A percentile compares a stretch with the other conserved stretches of the same genome.
phyloP scores from a whole-genome alignment of 30 jellyfish, hydroid and myxozoan species.

The Sanderia malayensis region DNA sequence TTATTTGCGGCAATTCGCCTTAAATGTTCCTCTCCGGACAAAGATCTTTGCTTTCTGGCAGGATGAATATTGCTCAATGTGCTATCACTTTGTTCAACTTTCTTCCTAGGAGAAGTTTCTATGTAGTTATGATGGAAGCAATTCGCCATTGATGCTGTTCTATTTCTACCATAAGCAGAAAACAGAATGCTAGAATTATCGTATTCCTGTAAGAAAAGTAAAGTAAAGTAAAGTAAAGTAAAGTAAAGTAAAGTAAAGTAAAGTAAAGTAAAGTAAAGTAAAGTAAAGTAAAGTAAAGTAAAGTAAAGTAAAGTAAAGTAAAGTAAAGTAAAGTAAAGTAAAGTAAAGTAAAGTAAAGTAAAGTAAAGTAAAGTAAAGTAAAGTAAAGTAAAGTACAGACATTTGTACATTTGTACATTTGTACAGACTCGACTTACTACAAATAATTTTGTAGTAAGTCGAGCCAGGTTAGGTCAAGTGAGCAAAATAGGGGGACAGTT shows the following conservation, averaged over 20 bases:
- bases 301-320: too few species aligned
- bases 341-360: not conserved
- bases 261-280: not conserved
- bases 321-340: not conserved
- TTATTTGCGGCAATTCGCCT: not conserved
- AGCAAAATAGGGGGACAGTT: too few species aligned
- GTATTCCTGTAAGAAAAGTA: slow-evolving; percentile 23
- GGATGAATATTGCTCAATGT: not conserved
- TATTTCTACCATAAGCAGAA: slow-evolving; percentile 10
- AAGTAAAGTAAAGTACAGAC: not conserved
- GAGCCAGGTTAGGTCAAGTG: too few species aligned
- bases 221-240: not conserved
- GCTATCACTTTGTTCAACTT: not conserved
- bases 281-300: not conserved
- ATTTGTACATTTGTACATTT: too few species aligned
- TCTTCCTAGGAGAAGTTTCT: not conserved
- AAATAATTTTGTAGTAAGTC: too few species aligned
- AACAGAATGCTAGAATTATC: slow-evolving; percentile 16
- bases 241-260: not conserved
- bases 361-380: not conserved
- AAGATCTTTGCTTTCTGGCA: not conserved
- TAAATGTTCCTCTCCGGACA: not conserved
- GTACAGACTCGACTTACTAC: too few species aligned
- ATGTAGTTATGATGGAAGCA: not conserved
- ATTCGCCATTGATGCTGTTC: slow-evolving; percentile 34